Conservation (phyloP, 37 sponge, comb jelly and placozoan genomes). For the Spongilla lacustris region DNA sequence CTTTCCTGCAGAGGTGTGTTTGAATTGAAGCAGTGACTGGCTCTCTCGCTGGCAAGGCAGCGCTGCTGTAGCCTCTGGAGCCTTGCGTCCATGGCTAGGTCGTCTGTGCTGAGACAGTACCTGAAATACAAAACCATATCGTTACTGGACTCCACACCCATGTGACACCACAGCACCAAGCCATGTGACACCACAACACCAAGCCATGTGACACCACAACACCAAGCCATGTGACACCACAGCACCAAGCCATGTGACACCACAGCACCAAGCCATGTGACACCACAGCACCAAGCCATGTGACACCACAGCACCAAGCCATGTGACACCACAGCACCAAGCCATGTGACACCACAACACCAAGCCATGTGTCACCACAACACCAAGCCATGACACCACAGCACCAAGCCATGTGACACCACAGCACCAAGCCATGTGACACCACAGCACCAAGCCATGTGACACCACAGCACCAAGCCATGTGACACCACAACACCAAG, state of each 20-base stretch:
- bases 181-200: neutral
- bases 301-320: no score
- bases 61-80: slow-evolving; percentile 57
- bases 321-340: no score
- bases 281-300: no score
- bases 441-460: neutral
- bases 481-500: neutral
- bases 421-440: neutral
- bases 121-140: neutral
- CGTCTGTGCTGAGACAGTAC: slow-evolving; percentile 43
- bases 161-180: neutral
- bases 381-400: no score
- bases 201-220: neutral
- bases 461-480: neutral
- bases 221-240: neutral
- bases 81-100: slow-evolving; percentile 37
- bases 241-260: no score
- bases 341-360: no score
- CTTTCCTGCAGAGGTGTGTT: slow-evolving; percentile 29
- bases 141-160: neutral
- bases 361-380: no score
- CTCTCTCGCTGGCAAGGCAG: slow-evolving; percentile 59
- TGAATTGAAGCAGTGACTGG: slow-evolving; percentile 33
- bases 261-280: neutral
- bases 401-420: no score